Conservation (phyloP, 1,140 invertebrate genomes). For the Diplogasteroides magnus region DNA sequence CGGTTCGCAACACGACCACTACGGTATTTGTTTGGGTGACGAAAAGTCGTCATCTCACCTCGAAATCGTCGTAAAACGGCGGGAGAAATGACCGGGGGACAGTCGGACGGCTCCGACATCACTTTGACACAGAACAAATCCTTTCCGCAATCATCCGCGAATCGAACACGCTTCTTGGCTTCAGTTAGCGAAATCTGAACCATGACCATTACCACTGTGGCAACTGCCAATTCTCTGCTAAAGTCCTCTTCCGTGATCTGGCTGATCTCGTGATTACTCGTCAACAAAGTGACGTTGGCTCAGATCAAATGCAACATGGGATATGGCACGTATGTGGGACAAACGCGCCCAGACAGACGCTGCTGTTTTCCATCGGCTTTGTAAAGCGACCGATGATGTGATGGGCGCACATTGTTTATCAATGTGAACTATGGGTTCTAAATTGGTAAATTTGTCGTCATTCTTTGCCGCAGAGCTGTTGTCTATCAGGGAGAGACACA, state of each 20-base stretch:
- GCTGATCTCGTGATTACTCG: slow-evolving; percentile 5
- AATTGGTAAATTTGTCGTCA: no score
- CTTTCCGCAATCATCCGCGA: slow-evolving; percentile 83
- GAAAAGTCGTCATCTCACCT: no score
- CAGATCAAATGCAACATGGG: not conserved
- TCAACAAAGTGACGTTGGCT: slow-evolving; percentile 6
- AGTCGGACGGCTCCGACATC: slow-evolving; percentile 84
- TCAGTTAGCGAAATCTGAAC: slow-evolving; percentile 8
- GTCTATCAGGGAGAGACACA: no score
- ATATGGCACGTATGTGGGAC: not conserved
- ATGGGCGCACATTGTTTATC: no score
- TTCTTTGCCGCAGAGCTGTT: no score
- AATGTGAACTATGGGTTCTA: no score
- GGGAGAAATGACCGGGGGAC: slow-evolving; percentile 71
- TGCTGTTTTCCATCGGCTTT: no score
- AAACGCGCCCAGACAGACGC: slow-evolving; percentile 7
- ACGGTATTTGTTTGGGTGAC: no score
- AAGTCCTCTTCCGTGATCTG: slow-evolving; percentile 18
- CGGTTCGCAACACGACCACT: no score
- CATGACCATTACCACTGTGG: not conserved
- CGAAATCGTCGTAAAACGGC: slow-evolving; percentile 42
- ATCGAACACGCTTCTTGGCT: slow-evolving; percentile 79
- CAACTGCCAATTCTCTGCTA: slow-evolving; percentile 5
- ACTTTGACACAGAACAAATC: slow-evolving; percentile 74
- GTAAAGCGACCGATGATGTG: no score